Base-by-base conservation (phyloP, 2,888 invertebrate genomes). In the Lamellibrachia columna region DNA sequence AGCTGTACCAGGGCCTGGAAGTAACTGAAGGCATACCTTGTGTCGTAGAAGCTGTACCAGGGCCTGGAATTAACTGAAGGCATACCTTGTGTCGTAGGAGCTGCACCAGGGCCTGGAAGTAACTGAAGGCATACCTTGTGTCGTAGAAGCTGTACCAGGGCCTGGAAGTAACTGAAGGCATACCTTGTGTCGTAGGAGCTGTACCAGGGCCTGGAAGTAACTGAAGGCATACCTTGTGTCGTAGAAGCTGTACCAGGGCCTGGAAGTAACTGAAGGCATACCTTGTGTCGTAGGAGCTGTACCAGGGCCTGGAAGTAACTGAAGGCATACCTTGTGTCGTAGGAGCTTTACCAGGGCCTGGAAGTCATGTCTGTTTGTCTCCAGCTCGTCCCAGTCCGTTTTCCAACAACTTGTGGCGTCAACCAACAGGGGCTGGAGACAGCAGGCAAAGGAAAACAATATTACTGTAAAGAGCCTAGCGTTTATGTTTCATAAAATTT, bases 301-400 rank as follows among this genome's bases (percentile, higher is more conserved):
- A 60, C 11, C 4, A 60, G 60, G 11, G 60, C 60, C 9, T 60
- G 60, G 60, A 60, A 60, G 11, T 60, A 55, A 53, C 28, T n/a
- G 28, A 93, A 40, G 40, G 40, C 53, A 93, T 93, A 96, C 96
- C 94, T 95, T 95, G 91, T 94, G 93, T n/a, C 93, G 28, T 7
- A 96, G 94, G 8, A 94, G 93, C 40, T 94, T 93, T 93, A 95
- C 95, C 2, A 96, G 94, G 28, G 95, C 95, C 90, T 93, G 93
- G 93, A 96, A 95, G 90, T 94, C 93, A 52, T 95, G 95, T 90
- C 95, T 95, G 94, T 96, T 96, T 75, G 93, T 94, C 92, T 96
- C 96, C 92, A 96, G 93, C 22, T 96, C 96, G 93, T 96, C 96
- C 96, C 96, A 96, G 93, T 96, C 96, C 22, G 96, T 94, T 92